Evolutionary conservation across 1,140 invertebrate genomes (phyloP), one percentile per base, ranked within the genome.

Genomic region (Solenopsis invicta): DNA sequence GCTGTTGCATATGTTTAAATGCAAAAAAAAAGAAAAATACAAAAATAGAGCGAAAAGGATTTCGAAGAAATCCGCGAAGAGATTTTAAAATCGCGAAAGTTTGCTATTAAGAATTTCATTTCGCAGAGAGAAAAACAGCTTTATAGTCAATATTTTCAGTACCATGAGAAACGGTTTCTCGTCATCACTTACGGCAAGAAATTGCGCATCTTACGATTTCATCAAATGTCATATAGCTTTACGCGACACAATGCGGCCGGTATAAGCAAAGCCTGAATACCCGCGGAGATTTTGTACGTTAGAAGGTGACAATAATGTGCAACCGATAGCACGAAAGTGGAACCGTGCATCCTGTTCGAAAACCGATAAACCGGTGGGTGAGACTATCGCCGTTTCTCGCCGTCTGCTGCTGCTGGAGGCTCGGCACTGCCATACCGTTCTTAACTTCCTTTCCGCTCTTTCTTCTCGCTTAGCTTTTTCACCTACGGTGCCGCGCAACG

Each of bases 351-450:
- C 56, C 64, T 81, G 37, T 75, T 84, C 62, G 77, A 87, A 85
- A 90, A 89, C 81, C 87, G 81, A 90, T 90, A 91, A 91, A 87
- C 76, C 77, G 81, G 64, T 85, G 87, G 81, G 87, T 71, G 48
- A 86, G 61, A 81, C 84, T 59, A 87, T 87, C 82, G 48, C 16
- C 69, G 69, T 74, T 74, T 72, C 64, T 52, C 77, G 16, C 45
- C 50, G 75, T 85, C n/a, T n/a, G n/a, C 54, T 66, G 52, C 34
- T 45, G 75, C 76, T 78, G 62, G 41, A 71, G 45, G 64, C 82
- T 54, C 81, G 41, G 34, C 71, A 59, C 18, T 34, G n/a, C 41
- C 82, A 21, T 80, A 59, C 72, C 87, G 74, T 89, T 86, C 76
- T 89, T 81, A 74, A 80, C 82, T 82, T 50, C 48, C 74, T 87